Evolutionary conservation across 2,888 invertebrate species (phyloP), one percentile per base, ranked within the genome.

Genomic region (Fragum whitleyi): DNA sequence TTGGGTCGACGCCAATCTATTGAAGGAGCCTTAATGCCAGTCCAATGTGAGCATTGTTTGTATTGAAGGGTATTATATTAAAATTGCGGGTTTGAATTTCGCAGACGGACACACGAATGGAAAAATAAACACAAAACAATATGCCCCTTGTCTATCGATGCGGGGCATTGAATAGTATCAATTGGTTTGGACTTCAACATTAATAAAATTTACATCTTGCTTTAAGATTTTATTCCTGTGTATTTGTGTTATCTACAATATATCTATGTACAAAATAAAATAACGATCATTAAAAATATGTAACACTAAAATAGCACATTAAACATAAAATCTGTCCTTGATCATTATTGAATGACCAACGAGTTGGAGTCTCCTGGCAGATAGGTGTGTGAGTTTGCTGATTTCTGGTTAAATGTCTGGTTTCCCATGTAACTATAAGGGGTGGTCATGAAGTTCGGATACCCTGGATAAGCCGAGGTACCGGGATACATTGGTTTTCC

Each of bases 251-350:
- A 47, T 47, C 19, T 47, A 47, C 47, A 47, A n/a, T 47, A 36
- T 19, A 53, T 53, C 14, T 62, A 62, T 32, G 36, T 62, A 62
- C 36, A 62, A 32, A 57, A 62, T 62, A 57, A 57, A 57, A 57
- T 57, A 57, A 57, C 57, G 57, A 57, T 57, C 28, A 23, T 57
- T 57, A 57, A 57, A 47, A 62, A 36, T 36, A 32, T 32, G n/a
- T 32, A 62, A 62, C 23, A 62, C 61, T 23, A 36, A 36, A 62
- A 32, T 62, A 62, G 62, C 62, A 62, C 62, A 62, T 62, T 28
- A 14, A 62, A n/a, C n/a, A 32, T 32, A n/a, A 32, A 62, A 32
- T 57, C 3, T 32, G 36, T 32, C 29, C 11, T 32, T 29, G 6
- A n/a, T 26, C 14, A 32, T n/a, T 23, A 28, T 32, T 62, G 32